Evolutionary conservation across 1,140 invertebrate genomes (phyloP), one percentile per base, ranked within the genome.

Genomic region (Bradysia coprophila): DNA sequence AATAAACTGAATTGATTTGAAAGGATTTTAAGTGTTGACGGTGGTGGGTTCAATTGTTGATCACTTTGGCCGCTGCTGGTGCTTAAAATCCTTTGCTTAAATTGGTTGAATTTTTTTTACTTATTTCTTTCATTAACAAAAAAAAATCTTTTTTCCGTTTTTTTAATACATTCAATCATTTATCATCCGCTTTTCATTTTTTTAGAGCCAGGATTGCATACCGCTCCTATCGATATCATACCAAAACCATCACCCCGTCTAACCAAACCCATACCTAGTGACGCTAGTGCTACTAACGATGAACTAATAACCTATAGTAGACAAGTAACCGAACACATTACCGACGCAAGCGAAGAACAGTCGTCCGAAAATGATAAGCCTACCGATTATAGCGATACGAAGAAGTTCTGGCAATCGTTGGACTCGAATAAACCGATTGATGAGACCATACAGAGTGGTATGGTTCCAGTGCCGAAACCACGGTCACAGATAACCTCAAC

Each of bases 391-490:
- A 20, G 22, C 13, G 23, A 38, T 22, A 40, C 47, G 45, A 50
- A 53, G 49, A 24, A 51, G 46, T 40, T 21, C 23, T 46, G 39
- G 24, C 39, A 32, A 37, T 37, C 43, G 47, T 48, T 52, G 28
- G 52, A 51, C 47, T 49, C 45, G 45, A 46, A 48, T 45, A 38
- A 46, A 46, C 45, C 34, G 23, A 4, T 23, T 3, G 16, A 28
- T 37, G 23, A 5, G 1, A 22, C 22, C 4, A 11, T 19, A 13
- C 23, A 37, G 38, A 9, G 10, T 45, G 33, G 40, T 3, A 32
- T 34, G 11, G 36, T 45, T 37, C 57, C 57, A 31, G 50, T 59
- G 22, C 57, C 57, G 8, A 59, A 56, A 23, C 57, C 57, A 37
- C 52, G 57, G 6, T 54, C 52, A 19, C 49, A 51, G 31, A 37